Conservation (phyloP, 2,797 vertebrate species). For the Crocodylus rhombifer region DNA sequence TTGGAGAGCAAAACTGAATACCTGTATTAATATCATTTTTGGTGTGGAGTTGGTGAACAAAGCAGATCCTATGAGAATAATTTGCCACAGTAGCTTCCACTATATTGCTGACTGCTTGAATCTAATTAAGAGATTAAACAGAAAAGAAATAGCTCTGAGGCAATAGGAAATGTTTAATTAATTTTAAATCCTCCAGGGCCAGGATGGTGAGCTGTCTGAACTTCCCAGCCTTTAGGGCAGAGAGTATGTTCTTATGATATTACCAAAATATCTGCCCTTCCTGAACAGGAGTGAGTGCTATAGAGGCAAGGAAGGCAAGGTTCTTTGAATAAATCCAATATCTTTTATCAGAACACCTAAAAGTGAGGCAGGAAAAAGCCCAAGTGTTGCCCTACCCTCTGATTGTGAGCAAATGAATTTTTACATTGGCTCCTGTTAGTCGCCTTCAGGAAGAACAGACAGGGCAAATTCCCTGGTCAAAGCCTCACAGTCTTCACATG, state of each 20-base stretch:
- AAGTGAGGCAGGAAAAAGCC: not conserved
- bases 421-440: not conserved
- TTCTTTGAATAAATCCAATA: no score
- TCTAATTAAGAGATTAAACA: constrained; percentile 64
- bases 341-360: no score
- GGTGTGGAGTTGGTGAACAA: constrained; percentile 36
- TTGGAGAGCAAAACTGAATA: constrained; percentile 43
- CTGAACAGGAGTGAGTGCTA: not conserved
- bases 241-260: not conserved
- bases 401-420: not conserved
- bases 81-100: constrained; percentile 43
- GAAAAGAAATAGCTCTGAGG: constrained; percentile 30
- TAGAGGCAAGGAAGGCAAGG: no score
- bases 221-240: not conserved
- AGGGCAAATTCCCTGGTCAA: not conserved
- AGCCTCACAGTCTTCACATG: not conserved
- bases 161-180: constrained; percentile 43
- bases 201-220: constrained; percentile 23
- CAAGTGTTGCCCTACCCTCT: not conserved
- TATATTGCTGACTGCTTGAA: constrained; percentile 33
- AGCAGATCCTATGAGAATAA: constrained; percentile 30
- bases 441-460: constrained; percentile 3
- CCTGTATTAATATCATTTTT: not conserved
- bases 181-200: constrained; percentile 32
- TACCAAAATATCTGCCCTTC: not conserved